phyloP scores from a whole-genome alignment of 2,797 vertebrate species.

The Staurois parvus region DNA sequence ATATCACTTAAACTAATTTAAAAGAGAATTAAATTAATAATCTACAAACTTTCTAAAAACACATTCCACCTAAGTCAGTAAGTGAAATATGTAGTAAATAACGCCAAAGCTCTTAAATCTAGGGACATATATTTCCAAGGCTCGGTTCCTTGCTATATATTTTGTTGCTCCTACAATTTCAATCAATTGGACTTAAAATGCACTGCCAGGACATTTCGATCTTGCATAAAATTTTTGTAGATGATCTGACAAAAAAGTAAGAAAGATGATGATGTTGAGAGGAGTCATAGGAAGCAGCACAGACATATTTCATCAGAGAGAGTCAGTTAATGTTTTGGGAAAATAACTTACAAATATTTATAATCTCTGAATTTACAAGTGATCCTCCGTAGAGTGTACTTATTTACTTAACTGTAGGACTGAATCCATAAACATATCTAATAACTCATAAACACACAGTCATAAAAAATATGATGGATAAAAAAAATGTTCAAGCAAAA shows the following conservation, averaged over 20 bases:
- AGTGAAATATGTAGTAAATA: slow-evolving; percentile 35
- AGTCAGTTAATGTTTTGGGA: slow-evolving; percentile 50
- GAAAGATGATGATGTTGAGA: slow-evolving; percentile 58
- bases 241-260: slow-evolving; percentile 55
- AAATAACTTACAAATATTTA: slow-evolving; percentile 60
- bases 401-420: slow-evolving; percentile 55
- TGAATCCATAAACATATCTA: slow-evolving; percentile 51
- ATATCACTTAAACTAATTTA: background rate
- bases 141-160: slow-evolving; percentile 32
- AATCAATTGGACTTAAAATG: slow-evolving; percentile 55
- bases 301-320: slow-evolving; percentile 51
- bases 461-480: slow-evolving; percentile 42
- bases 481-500: slow-evolving; percentile 24
- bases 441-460: slow-evolving; percentile 53
- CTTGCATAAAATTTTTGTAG: slow-evolving; percentile 52
- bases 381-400: slow-evolving; percentile 50
- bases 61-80: slow-evolving; percentile 6
- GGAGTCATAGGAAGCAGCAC: slow-evolving; percentile 38
- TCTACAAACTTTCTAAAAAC: slow-evolving; percentile 14
- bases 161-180: slow-evolving; percentile 46
- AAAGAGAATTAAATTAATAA: slow-evolving; percentile 1
- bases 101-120: slow-evolving; percentile 29
- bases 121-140: slow-evolving; percentile 19
- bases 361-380: slow-evolving; percentile 57
- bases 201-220: slow-evolving; percentile 52